Conservation (phyloP, 2,888 invertebrate genomes). For the Caenorhabditis imperialis region DNA sequence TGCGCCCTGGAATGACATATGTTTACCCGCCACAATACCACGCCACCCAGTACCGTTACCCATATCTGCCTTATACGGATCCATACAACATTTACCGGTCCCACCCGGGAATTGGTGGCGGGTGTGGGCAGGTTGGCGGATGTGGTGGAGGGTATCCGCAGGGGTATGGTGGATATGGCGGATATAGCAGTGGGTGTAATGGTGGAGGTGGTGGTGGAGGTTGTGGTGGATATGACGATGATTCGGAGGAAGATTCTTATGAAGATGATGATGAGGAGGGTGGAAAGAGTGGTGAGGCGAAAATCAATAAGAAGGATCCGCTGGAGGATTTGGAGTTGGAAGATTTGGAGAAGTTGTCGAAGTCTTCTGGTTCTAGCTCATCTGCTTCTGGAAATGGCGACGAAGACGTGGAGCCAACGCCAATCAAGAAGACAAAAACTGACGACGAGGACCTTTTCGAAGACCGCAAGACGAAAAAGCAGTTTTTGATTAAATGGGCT, state of each 20-base stretch:
- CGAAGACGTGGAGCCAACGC: conserved; percentile 10
- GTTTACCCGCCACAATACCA: conserved; percentile 58
- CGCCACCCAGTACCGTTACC: conserved; percentile 44
- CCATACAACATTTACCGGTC: conserved; percentile 61
- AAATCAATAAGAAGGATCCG: conserved; percentile 58
- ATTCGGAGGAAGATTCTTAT: conserved; percentile 38
- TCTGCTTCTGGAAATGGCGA: background rate
- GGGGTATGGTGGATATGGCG: conserved; percentile 28
- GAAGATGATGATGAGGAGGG: conserved; percentile 47
- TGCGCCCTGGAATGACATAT: conserved; percentile 61
- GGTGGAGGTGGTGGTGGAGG: conserved; percentile 31
- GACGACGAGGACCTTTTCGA: conserved; percentile 52
- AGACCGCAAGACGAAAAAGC: conserved; percentile 26
- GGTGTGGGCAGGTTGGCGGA: conserved; percentile 49
- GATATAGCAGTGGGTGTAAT: conserved; percentile 41
- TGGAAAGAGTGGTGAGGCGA: conserved; percentile 51
- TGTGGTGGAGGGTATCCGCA: conserved; percentile 34
- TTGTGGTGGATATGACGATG: conserved; percentile 25
- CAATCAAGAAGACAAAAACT: conserved; percentile 17
- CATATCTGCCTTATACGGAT: conserved; percentile 50
- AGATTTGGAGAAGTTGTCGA: conserved; percentile 62
- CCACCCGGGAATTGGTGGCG: conserved; percentile 59
- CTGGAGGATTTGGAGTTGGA: conserved; percentile 62
- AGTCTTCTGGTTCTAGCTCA: conserved; percentile 26
- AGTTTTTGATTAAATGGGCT: conserved; percentile 50